Evolutionary conservation across 2,888 invertebrate species (phyloP).

Genomic region (Punctoribates punctum): DNA sequence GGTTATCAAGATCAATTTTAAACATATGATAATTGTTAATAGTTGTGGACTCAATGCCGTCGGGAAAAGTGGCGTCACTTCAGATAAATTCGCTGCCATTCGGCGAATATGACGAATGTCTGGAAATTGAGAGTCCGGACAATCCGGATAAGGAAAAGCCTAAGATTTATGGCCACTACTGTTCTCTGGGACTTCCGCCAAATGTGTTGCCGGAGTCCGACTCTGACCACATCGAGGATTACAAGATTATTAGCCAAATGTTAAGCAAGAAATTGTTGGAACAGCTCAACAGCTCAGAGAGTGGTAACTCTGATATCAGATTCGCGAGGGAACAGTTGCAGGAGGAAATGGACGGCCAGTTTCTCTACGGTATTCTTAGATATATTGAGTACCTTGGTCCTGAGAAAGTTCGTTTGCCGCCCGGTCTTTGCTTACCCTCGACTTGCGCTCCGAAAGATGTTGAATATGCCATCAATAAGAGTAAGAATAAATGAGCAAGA

Average conservation of each 20-base stretch:
- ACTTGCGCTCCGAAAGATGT: background rate
- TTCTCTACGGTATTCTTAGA: background rate
- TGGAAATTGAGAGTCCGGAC: background rate
- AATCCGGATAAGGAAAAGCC: background rate
- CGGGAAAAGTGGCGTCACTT: background rate
- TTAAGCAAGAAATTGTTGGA: background rate
- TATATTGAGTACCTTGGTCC: background rate
- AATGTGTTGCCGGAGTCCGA: background rate
- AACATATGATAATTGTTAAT: no score
- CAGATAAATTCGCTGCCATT: background rate
- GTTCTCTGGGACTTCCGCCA: background rate
- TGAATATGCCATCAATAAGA: background rate
- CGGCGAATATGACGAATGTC: conserved; percentile 2
- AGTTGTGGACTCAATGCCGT: background rate
- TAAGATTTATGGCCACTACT: background rate
- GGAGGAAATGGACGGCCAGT: background rate
- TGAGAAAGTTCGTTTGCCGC: background rate
- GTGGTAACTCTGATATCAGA: background rate
- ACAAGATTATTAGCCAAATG: background rate
- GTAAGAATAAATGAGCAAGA: background rate
- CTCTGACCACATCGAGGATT: background rate
- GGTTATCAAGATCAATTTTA: no score
- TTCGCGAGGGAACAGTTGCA: background rate
- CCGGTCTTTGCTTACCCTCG: background rate
- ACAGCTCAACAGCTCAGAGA: background rate